A percentile compares a stretch with the other conserved stretches of the same genome.
Evolutionary conservation across 2,797 vertebrate species (phyloP).

Genomic region (Zenarchopterus dispar): DNA sequence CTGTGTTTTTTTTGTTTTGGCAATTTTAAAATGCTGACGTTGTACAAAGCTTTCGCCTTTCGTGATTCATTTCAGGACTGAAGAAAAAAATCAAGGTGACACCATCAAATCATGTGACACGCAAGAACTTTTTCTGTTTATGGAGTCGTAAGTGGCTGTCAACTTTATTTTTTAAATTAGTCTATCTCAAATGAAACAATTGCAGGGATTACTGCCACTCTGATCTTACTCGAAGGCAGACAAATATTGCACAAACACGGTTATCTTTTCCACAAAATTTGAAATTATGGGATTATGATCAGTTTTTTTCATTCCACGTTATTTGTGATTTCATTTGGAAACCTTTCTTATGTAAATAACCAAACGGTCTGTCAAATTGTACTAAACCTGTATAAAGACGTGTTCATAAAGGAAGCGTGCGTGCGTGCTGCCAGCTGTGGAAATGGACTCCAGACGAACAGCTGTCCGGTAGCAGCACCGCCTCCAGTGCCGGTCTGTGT

Average conservation of each 20-base stretch:
- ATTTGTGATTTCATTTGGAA: slow-evolving; percentile 74
- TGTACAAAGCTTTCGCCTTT: slow-evolving; percentile 74
- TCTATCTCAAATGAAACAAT: slow-evolving; percentile 85
- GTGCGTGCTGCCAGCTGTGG: slow-evolving; percentile 63
- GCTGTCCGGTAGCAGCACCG: slow-evolving; percentile 55
- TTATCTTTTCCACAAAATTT: slow-evolving; percentile 74
- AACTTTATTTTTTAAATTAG: slow-evolving; percentile 83
- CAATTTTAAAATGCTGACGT: slow-evolving; percentile 55
- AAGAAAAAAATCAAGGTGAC: slow-evolving; percentile 72
- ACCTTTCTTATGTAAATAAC: slow-evolving; percentile 82
- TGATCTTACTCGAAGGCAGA: slow-evolving; percentile 87
- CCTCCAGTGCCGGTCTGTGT: slow-evolving; percentile 67
- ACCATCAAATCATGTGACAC: slow-evolving; percentile 66
- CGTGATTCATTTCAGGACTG: slow-evolving; percentile 72
- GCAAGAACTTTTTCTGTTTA: slow-evolving; percentile 66
- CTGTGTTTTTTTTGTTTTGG: slow-evolving; percentile 42
- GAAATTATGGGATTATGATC: slow-evolving; percentile 64
- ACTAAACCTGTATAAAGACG: slow-evolving; percentile 81
- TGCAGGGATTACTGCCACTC: slow-evolving; percentile 94
- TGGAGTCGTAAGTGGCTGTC: slow-evolving; percentile 73
- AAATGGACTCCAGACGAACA: slow-evolving; percentile 42
- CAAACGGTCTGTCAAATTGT: slow-evolving; percentile 79
- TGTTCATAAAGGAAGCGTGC: slow-evolving; percentile 70
- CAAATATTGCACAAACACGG: slow-evolving; percentile 90
- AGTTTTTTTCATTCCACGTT: slow-evolving; percentile 77